Conservation (phyloP, 2,113 vertebrate genomes). For the Numida meleagris region DNA sequence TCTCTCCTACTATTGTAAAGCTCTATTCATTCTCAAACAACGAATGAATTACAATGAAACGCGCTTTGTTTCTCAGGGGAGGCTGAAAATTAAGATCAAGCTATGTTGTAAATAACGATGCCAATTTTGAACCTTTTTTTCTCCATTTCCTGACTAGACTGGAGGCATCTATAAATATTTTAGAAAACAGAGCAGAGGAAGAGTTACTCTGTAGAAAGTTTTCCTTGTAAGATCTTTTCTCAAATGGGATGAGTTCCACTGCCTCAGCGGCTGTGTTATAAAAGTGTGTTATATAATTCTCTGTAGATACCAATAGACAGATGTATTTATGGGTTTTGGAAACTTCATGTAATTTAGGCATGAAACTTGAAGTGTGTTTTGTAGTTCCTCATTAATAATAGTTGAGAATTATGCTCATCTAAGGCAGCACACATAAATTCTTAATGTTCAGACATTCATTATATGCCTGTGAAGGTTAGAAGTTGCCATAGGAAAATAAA, state of each 20-base stretch:
- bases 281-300: slow-evolving; percentile 41
- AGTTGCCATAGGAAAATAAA: slow-evolving; percentile 47
- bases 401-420: slow-evolving; percentile 50
- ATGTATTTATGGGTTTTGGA: slow-evolving; percentile 43
- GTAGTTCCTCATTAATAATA: slow-evolving; percentile 46
- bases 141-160: neutral
- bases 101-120: neutral
- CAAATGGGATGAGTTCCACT: slow-evolving; percentile 19
- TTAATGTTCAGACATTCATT: slow-evolving; percentile 34
- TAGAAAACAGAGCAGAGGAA: neutral
- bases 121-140: neutral
- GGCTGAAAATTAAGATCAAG: neutral
- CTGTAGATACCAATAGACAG: neutral
- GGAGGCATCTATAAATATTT: slow-evolving; percentile 27
- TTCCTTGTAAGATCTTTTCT: slow-evolving; percentile 29
- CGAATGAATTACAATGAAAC: neutral
- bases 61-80: neutral
- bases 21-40: neutral
- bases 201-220: slow-evolving; percentile 13
- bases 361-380: slow-evolving; percentile 31
- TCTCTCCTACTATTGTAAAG: neutral
- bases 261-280: neutral
- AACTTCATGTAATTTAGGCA: slow-evolving; percentile 6
- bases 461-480: slow-evolving; percentile 21
- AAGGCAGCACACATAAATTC: slow-evolving; percentile 34